Evolutionary conservation across 2,797 vertebrate genomes (phyloP), one percentile per base, ranked within the genome.

Genomic region (Selene dorsalis): DNA sequence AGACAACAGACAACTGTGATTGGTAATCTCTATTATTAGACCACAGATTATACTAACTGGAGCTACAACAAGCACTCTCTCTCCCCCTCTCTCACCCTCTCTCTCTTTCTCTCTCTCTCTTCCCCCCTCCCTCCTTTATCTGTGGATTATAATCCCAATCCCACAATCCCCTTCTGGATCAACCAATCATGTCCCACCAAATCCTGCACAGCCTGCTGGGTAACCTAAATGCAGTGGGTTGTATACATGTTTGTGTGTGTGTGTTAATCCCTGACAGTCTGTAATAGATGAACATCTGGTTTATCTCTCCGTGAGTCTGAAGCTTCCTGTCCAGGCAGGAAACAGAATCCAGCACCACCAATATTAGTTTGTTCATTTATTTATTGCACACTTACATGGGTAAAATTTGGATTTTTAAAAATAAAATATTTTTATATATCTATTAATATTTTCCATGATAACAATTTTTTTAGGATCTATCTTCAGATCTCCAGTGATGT

Each of bases 111-210:
- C 11, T 13, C 39, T 13, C 39, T 4, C 45, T 47, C 18, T 47
- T 18, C n/a, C 45, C n/a, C 45, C 1, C 18, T 18, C 45, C n/a
- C 45, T 48, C 45, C 8, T 6, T 68, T 77, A 85, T 87, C 76
- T 82, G 61, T 67, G 75, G 88, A 86, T 90, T 89, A 91, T 91
- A 89, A 92, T 90, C 82, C 57, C 87, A 89, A 89, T 86, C 84
- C 77, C 67, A 65, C 87, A 88, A 92, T 91, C 89, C 80, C 82
- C 53, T 47, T 87, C 70, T 86, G 83, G 74, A 79, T 87, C 82
- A 69, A 90, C 91, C 88, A 91, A 89, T 91, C 86, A 85, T 69
- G 77, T 87, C 68, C 75, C 69, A 77, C 24, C 63, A 89, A 85
- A 85, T 83, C 79, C 72, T 87, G 86, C 81, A 78, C 60, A 69